These are phyloP conservation scores for Cyanoderma ruficeps DNA, from an alignment of 2,113 vertebrate species.

Conservation along the genomic window DNA sequence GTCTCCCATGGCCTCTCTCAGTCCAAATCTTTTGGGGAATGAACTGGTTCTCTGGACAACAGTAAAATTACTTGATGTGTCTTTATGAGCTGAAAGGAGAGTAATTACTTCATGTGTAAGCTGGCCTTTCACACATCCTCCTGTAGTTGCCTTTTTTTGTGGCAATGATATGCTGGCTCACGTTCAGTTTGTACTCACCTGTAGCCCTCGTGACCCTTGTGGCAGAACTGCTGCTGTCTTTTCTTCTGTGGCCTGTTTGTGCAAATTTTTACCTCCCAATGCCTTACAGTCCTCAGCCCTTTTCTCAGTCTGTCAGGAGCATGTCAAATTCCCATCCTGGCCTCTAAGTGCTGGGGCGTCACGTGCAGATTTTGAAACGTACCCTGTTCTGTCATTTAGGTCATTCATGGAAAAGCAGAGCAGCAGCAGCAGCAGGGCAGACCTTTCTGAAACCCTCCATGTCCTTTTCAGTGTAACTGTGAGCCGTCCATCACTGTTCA, in stretches of 20 bases:
- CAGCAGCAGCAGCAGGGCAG: not conserved
- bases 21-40: not conserved
- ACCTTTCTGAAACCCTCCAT: not conserved
- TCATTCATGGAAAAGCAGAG: not conserved
- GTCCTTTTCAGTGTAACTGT: not conserved
- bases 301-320: not conserved
- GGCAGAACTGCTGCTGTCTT: not conserved
- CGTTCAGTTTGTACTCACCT: not conserved
- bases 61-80: not conserved
- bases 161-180: not conserved
- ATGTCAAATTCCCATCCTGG: not conserved
- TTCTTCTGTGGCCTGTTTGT: not conserved
- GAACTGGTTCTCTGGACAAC: not conserved
- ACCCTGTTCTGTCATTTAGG: not conserved
- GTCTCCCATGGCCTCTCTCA: not conserved
- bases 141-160: not conserved
- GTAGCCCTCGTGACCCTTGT: not conserved
- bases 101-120: not conserved
- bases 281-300: not conserved
- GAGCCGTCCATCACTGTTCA: not conserved
- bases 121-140: not conserved
- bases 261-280: not conserved
- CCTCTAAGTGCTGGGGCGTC: not conserved
- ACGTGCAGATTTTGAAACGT: not conserved
- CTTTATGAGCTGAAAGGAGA: not conserved